Percentiles rank a stretch among this genome's conserved stretches.
Conservation (phyloP, 2,797 vertebrate genomes). For the Anguilla megastoma region DNA sequence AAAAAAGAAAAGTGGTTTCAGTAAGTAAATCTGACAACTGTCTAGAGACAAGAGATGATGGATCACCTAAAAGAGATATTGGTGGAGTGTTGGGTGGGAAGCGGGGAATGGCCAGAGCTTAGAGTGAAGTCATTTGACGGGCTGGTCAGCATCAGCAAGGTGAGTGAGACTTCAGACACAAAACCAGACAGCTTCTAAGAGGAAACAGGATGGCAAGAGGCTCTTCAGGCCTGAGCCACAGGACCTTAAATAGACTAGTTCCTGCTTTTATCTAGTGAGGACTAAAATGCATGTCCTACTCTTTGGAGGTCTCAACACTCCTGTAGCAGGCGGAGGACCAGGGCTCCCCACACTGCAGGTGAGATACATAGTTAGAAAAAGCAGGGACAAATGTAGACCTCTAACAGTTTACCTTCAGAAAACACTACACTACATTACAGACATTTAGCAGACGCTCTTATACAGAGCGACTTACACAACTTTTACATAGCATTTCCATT, state of each 20-base stretch:
- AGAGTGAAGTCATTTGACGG: background rate
- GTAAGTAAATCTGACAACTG: background rate
- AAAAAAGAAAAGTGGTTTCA: background rate
- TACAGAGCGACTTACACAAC: too few species aligned
- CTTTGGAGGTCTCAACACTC: background rate
- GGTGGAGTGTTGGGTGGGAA: background rate
- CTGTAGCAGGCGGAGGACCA: background rate
- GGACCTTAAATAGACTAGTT: background rate
- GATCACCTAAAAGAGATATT: background rate
- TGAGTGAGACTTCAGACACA: background rate
- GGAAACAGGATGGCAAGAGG: background rate
- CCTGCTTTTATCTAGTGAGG: background rate
- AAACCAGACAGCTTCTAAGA: background rate
- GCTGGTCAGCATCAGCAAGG: slow-evolving; percentile 12
- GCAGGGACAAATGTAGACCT: background rate
- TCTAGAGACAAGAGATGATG: background rate
- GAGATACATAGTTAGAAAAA: background rate
- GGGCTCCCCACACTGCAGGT: background rate
- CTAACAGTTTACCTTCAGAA: background rate
- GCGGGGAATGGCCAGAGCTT: background rate
- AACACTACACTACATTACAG: background rate
- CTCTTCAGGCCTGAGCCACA: background rate
- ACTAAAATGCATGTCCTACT: background rate
- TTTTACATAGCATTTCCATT: too few species aligned
- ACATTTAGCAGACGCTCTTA: too few species aligned